These are phyloP conservation scores for Stegana nigrithorax DNA, from an alignment of 2,888 invertebrate genomes.

Conservation along the genomic window DNA sequence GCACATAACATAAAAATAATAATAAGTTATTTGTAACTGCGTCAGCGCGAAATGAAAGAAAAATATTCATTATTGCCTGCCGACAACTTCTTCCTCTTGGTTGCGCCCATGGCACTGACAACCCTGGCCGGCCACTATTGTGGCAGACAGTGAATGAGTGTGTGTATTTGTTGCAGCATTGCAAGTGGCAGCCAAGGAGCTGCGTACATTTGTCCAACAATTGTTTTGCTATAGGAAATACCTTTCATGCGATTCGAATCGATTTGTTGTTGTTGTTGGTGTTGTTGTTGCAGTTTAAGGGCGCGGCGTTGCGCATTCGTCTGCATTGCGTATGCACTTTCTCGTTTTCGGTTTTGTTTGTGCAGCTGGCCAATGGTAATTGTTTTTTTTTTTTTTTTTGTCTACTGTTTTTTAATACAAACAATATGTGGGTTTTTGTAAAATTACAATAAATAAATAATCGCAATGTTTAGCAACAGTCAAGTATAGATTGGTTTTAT, in stretches of 20 bases:
- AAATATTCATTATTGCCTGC: conserved; percentile 15
- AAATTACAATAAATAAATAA: no score
- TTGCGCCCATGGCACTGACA: no score
- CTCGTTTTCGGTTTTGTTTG: conserved; percentile 5
- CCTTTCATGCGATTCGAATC: no score
- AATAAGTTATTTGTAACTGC: conserved; percentile 9
- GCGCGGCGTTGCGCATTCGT: conserved; percentile 3
- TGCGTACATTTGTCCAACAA: background rate
- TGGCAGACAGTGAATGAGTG: background rate
- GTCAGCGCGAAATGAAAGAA: conserved; percentile 15
- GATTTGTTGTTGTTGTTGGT: background rate
- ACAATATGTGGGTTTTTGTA: no score
- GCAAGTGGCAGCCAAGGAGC: conserved; percentile 4
- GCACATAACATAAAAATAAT: background rate
- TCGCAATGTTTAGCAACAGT: no score
- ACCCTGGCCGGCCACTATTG: no score
- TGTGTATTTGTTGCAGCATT: conserved; percentile 1
- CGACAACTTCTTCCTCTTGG: no score
- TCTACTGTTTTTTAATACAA: no score
- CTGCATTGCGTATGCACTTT: conserved; percentile 12
- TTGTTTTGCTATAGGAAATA: background rate
- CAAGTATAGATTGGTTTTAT: no score
- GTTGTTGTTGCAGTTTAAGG: background rate
- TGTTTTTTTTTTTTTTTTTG: background rate
- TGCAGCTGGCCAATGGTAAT: conserved; percentile 11